Evolutionary conservation across 2,888 invertebrate genomes (phyloP).

Genomic region (Caenorhabditis auriculariae): DNA sequence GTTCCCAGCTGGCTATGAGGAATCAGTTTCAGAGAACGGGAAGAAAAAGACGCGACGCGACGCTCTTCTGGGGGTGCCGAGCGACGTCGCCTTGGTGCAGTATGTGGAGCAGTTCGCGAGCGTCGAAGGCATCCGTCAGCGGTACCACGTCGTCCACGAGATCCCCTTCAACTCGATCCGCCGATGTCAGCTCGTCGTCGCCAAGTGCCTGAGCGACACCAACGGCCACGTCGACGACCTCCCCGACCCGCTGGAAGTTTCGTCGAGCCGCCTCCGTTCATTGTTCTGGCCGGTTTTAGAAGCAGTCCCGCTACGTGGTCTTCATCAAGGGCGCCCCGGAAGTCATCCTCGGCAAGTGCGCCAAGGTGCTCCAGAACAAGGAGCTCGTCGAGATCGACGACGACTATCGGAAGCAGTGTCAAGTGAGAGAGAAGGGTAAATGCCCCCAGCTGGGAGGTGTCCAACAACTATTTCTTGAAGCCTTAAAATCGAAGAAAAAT

Average conservation of each 20-base stretch:
- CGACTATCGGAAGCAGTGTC: constrained; percentile 48
- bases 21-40: not conserved
- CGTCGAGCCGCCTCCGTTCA: no score
- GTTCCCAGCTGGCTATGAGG: no score
- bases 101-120: constrained; percentile 57
- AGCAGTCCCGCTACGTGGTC: constrained; percentile 44
- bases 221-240: constrained; percentile 13
- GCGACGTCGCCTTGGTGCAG: constrained; percentile 57
- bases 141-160: constrained; percentile 57
- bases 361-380: constrained; percentile 35
- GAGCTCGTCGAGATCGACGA: constrained; percentile 50
- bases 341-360: constrained; percentile 51
- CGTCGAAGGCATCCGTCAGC: constrained; percentile 57
- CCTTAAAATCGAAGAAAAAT: not conserved
- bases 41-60: constrained; percentile 16
- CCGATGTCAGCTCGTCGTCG: constrained; percentile 56
- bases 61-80: constrained; percentile 53
- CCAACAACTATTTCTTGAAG: no score
- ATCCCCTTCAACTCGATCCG: constrained; percentile 61
- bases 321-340: constrained; percentile 63
- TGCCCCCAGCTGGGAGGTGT: not conserved
- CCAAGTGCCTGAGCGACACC: constrained; percentile 40
- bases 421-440: constrained; percentile 14
- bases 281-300: no score
- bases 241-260: constrained; percentile 1